phyloP scores from a whole-genome alignment of 1,140 invertebrate species.

The Sitobion miscanthi region DNA sequence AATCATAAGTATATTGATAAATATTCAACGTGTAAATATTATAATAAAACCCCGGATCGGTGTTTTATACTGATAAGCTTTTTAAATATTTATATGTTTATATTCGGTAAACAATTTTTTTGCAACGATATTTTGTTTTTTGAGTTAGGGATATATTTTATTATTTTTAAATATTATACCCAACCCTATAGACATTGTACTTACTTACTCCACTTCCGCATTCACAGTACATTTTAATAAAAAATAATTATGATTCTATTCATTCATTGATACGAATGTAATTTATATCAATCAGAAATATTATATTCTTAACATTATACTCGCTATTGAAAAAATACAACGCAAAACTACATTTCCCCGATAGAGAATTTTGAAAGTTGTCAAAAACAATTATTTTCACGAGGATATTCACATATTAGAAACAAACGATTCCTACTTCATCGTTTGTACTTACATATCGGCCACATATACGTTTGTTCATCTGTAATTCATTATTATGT shows the following conservation, averaged over 20 bases:
- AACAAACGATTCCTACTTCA: too few relatives aligned
- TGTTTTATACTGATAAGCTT: background rate
- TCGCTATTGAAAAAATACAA: too few relatives aligned
- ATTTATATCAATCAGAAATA: too few relatives aligned
- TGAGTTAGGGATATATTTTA: background rate
- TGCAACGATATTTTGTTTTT: background rate
- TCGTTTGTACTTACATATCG: too few relatives aligned
- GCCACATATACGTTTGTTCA: too few relatives aligned
- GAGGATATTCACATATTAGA: too few relatives aligned
- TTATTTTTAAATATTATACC: background rate
- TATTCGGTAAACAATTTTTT: background rate
- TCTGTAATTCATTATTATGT: too few relatives aligned
- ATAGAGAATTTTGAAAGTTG: too few relatives aligned
- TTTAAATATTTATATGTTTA: constrained; percentile 10
- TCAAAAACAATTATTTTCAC: too few relatives aligned
- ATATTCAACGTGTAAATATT: constrained; percentile 13
- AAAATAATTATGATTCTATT: background rate
- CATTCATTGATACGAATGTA: too few relatives aligned
- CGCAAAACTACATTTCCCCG: too few relatives aligned
- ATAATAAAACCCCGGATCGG: background rate
- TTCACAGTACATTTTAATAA: background rate
- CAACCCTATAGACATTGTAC: background rate
- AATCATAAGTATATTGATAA: background rate
- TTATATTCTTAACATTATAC: too few relatives aligned
- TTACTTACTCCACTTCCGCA: background rate